Evolutionary conservation across 2,797 vertebrate genomes (phyloP).

Genomic region (Hemitrygon akajei): DNA sequence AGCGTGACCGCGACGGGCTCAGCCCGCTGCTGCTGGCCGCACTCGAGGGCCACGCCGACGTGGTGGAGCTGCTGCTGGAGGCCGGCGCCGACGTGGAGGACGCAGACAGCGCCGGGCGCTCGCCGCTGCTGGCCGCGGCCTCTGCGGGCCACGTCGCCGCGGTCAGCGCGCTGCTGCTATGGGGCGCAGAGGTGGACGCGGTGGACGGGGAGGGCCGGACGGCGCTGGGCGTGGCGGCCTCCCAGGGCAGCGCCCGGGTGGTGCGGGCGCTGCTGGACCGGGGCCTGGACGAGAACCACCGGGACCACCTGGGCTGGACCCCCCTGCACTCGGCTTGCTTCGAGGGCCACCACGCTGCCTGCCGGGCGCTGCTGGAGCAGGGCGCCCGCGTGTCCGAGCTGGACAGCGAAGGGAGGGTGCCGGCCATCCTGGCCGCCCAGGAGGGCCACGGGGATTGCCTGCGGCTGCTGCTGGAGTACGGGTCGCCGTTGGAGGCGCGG

Average conservation of each 20-base stretch:
- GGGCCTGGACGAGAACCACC: conserved; percentile 72
- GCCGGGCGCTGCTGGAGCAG: conserved; percentile 59
- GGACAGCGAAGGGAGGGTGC: conserved; percentile 65
- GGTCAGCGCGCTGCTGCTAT: conserved; percentile 64
- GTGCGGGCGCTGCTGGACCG: conserved; percentile 63
- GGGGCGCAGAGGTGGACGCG: conserved; percentile 67
- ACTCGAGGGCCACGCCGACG: conserved; percentile 66
- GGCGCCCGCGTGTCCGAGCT: conserved; percentile 62
- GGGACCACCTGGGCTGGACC: conserved; percentile 74
- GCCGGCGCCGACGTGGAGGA: conserved; percentile 68
- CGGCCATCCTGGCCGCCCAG: conserved; percentile 67
- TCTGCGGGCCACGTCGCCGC: conserved; percentile 65
- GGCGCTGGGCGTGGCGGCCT: conserved; percentile 64
- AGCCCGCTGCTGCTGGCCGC: conserved; percentile 69
- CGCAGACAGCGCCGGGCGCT: conserved; percentile 51
- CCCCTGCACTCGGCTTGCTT: conserved; percentile 69
- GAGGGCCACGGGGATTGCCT: conserved; percentile 64
- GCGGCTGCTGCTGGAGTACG: conserved; percentile 61
- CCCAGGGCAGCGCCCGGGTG: conserved; percentile 60
- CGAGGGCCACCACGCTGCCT: conserved; percentile 62
- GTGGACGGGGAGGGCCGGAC: conserved; percentile 69
- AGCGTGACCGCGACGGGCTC: conserved; percentile 66
- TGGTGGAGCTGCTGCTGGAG: conserved; percentile 69
- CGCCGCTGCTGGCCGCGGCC: conserved; percentile 66
- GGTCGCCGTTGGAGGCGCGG: conserved; percentile 61